phyloP scores from a whole-genome alignment of 2,797 vertebrate species.

The Anniella stebbinsi region DNA sequence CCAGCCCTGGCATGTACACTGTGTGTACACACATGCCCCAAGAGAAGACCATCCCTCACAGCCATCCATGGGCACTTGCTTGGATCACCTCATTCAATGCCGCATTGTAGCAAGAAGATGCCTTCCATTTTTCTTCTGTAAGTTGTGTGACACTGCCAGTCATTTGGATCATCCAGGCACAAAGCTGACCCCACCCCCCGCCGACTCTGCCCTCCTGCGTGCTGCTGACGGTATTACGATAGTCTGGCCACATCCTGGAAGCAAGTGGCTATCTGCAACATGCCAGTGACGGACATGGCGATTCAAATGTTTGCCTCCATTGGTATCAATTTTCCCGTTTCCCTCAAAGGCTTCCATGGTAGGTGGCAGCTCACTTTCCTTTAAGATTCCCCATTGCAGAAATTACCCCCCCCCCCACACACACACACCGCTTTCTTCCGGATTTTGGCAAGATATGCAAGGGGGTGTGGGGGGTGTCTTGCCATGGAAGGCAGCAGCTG shows the following conservation, averaged over 20 bases:
- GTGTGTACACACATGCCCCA: background rate
- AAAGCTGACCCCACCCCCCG: background rate
- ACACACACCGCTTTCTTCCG: no score
- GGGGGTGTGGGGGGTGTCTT: background rate
- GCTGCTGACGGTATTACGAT: background rate
- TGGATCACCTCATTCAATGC: background rate
- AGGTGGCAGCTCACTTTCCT: background rate
- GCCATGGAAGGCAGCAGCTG: rapidly evolving
- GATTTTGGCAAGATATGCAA: no score
- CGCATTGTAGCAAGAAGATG: background rate
- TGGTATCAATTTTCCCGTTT: background rate
- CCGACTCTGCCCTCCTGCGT: background rate
- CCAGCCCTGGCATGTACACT: no score
- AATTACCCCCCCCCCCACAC: background rate
- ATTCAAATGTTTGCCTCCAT: no score
- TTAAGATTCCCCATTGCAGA: rapidly evolving
- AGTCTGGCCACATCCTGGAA: background rate
- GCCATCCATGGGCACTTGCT: background rate
- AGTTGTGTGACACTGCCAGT: rapidly evolving
- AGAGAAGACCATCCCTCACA: background rate
- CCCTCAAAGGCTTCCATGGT: background rate
- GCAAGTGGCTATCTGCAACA: background rate
- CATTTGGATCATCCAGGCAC: background rate
- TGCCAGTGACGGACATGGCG: no score
- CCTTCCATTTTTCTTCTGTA: background rate